Conservation (phyloP, 2,888 invertebrate species). For the Monoplex corrugatus region DNA sequence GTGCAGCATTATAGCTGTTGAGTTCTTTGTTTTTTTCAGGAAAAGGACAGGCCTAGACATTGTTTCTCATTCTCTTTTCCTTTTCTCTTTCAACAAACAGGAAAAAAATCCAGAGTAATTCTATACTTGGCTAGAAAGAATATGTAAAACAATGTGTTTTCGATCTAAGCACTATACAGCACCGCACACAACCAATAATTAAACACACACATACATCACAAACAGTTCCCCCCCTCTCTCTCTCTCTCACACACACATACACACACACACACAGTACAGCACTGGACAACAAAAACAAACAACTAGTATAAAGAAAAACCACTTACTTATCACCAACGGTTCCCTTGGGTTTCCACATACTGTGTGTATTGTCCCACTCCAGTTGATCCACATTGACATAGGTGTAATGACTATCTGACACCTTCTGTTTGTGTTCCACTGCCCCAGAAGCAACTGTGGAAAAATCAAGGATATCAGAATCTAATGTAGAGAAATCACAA, state of each 20-base stretch:
- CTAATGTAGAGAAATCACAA: too few species aligned
- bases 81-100: too few species aligned
- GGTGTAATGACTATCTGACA: conserved; percentile 75
- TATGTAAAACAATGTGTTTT: too few species aligned
- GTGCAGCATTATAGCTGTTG: too few species aligned
- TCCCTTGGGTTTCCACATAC: conserved; percentile 77
- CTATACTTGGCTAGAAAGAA: too few species aligned
- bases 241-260: background rate
- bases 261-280: background rate
- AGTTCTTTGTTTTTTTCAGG: too few species aligned
- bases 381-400: conserved; percentile 77
- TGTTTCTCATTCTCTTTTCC: too few species aligned
- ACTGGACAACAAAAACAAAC: background rate
- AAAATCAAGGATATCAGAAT: too few species aligned
- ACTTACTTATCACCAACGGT: conserved; percentile 77
- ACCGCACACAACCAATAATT: background rate
- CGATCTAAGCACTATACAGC: background rate
- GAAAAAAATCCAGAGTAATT: too few species aligned
- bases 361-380: conserved; percentile 68
- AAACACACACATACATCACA: conserved; percentile 3
- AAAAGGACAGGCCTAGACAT: too few species aligned
- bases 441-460: conserved; percentile 76
- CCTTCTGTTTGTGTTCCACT: conserved; percentile 72
- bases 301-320: background rate
- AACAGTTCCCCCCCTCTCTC: background rate